Evolutionary conservation across 2,888 invertebrate species (phyloP).

Genomic region (Seira sanloemensis): DNA sequence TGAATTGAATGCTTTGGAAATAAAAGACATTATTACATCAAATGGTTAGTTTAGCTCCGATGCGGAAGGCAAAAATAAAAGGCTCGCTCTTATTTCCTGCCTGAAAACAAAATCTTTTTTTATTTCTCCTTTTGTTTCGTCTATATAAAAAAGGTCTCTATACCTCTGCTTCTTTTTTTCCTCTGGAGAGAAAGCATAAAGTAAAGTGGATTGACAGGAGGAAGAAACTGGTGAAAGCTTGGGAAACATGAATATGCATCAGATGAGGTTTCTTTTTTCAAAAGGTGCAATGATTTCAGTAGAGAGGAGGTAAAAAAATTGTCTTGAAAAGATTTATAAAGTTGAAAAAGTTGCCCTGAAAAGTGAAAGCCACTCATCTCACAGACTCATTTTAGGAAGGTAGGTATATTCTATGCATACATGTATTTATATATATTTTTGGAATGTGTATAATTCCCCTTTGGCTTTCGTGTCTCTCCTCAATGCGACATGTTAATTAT

Average conservation of each 20-base stretch:
- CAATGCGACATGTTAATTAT: neutral
- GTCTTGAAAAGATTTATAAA: neutral
- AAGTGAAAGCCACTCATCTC: neutral
- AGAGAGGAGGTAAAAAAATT: neutral
- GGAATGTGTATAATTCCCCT: no score
- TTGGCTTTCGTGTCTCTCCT: neutral
- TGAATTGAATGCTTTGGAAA: slow-evolving; percentile 4
- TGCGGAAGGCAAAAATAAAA: neutral
- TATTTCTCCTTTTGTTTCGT: neutral
- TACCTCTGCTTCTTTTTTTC: neutral
- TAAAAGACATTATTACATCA: neutral
- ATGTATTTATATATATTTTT: no score
- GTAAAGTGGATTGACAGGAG: slow-evolving; percentile 1
- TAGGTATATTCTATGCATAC: no score
- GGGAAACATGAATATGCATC: slow-evolving; percentile 4
- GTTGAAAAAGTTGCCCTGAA: neutral
- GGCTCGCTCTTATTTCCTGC: neutral
- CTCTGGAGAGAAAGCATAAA: neutral
- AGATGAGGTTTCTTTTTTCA: neutral
- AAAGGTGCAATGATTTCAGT: neutral
- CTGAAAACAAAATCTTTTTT: neutral
- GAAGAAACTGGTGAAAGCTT: neutral
- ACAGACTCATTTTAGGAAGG: no score
- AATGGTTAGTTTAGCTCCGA: neutral
- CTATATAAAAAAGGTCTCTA: neutral